Evolutionary conservation across 2,888 invertebrate species (phyloP).

Genomic region (Gasteruption jaculator): DNA sequence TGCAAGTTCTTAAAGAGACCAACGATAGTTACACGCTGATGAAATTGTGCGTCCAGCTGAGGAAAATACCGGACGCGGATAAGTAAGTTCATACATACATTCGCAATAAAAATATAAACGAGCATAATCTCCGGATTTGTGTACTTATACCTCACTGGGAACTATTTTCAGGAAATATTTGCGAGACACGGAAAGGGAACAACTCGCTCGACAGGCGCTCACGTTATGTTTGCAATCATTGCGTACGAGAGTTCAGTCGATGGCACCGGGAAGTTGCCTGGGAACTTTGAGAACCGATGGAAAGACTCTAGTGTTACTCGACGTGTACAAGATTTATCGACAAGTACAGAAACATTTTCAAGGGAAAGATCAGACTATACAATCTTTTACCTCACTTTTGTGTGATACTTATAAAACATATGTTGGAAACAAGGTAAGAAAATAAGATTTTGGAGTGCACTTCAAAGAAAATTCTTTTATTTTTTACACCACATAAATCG

Average conservation of each 20-base stretch:
- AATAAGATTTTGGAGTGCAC: no score
- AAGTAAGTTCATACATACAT: conserved; percentile 60
- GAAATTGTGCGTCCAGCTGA: conserved; percentile 74
- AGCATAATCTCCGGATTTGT: no score
- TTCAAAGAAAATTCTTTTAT: no score
- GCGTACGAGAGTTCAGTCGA: conserved; percentile 59
- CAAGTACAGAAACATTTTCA: conserved; percentile 63
- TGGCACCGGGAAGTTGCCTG: conserved; percentile 36
- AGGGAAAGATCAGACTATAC: conserved; percentile 55
- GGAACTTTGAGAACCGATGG: conserved; percentile 41
- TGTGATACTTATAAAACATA: conserved; percentile 69
- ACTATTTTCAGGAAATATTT: conserved; percentile 66
- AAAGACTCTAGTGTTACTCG: conserved; percentile 54
- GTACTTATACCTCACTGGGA: no score
- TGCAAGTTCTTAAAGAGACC: conserved; percentile 75
- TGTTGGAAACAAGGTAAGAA: conserved; percentile 57
- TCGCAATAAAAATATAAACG: no score
- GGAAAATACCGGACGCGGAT: conserved; percentile 77
- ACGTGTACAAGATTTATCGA: conserved; percentile 66
- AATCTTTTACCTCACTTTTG: conserved; percentile 60
- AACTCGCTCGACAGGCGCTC: conserved; percentile 75
- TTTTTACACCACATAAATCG: no score
- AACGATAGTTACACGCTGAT: conserved; percentile 77
- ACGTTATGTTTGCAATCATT: conserved; percentile 69
- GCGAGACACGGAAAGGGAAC: conserved; percentile 77